phyloP scores from a whole-genome alignment of 2,888 invertebrate genomes.

The Monoplex corrugatus region DNA sequence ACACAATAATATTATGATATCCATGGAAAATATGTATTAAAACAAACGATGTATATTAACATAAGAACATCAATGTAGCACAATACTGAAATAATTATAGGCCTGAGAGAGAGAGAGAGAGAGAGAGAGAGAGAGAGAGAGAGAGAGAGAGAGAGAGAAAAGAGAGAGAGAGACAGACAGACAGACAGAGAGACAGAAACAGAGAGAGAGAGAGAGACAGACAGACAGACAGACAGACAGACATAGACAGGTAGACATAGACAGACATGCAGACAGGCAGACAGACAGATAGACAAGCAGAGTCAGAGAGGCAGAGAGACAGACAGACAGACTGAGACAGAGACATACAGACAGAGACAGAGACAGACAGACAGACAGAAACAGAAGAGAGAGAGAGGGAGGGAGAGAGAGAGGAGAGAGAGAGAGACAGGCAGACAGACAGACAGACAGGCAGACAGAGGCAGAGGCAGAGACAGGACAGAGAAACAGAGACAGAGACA shows the following conservation, averaged over 20 bases:
- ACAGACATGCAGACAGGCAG: not conserved
- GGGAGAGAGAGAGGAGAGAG: not conserved
- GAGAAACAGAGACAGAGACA: not conserved
- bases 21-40: too few species aligned
- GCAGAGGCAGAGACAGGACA: conserved; percentile 15
- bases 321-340: not conserved
- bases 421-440: not conserved
- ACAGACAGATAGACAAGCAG: not conserved
- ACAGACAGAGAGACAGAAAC: conserved; percentile 44
- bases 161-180: conserved; percentile 44
- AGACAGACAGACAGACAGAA: not conserved
- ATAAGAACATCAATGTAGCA: too few species aligned
- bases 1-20: too few species aligned
- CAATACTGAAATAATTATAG: too few species aligned
- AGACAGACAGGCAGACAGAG: not conserved
- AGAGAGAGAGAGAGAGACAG: not conserved
- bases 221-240: not conserved
- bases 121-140: not conserved
- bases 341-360: not conserved
- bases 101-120: not conserved
- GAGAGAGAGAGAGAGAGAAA: not conserved
- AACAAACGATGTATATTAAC: too few species aligned
- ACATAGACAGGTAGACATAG: not conserved
- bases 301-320: not conserved
- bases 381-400: not conserved